Evolutionary conservation across 2,113 vertebrate species (phyloP), one percentile per base, ranked within the genome.

Genomic region (Drymodes brunneopygia): DNA sequence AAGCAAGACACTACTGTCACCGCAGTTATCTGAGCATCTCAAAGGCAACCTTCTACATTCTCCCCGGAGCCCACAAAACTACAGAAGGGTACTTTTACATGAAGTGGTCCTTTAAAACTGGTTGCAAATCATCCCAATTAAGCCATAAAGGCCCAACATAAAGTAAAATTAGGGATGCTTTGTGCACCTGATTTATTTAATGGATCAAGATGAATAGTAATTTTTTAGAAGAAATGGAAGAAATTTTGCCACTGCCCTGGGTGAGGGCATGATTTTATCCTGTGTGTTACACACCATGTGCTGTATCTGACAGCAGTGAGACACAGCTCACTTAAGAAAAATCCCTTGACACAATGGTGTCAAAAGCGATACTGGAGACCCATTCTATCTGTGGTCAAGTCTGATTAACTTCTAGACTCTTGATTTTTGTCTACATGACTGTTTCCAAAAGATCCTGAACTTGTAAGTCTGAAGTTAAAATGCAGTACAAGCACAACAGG

Each of bases 401-500:
- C 1, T 36, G 13, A 81, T 45, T 73, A 45, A 54, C 8, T 80
- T 53, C 25, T 22, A 90, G 35, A 45, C 23, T 57, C 15, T n/a
- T 72, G 36, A 36, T 40, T 93, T 90, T 82, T 60, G 27, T 29
- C 72, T 84, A 16, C 33, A 7, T 2, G 24, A 28, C 15, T 64
- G 19, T 56, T 69, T 87, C 40, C 56, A 88, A 45, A 28, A 29
- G 25, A 74, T n/a, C 50, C 18, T 71, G 33, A n/a, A 45, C 27
- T 45, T 86, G 0, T 28, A 69, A 45, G n/a, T 24, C 65, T 62
- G 20, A 79, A 71, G 25, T 67, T 28, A 33, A 86, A 89, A 81
- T 2, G 0, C 21, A 73, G 64, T 51, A 64, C 0, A 0, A 31
- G n/a, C 27, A 50, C 9, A 66, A 4, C 51, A 81, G 16, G 25